Percentiles rank a stretch among this genome's conserved stretches.
Evolutionary conservation across 2,888 invertebrate genomes (phyloP).

Genomic region (Malacosoma neustria): DNA sequence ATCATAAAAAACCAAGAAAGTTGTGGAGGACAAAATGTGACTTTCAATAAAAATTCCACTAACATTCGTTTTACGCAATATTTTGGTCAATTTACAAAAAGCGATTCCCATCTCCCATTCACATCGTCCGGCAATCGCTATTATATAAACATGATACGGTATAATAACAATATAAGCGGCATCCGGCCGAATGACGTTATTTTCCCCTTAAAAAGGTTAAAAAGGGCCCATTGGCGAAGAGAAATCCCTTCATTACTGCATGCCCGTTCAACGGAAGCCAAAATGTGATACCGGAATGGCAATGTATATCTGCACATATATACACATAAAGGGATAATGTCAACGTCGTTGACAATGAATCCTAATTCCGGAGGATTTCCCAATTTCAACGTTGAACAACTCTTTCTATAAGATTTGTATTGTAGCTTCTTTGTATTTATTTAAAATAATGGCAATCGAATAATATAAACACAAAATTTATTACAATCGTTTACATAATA

Average conservation of each 20-base stretch:
- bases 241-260: slow-evolving; percentile 35
- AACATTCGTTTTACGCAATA: too few relatives aligned
- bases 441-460: too few relatives aligned
- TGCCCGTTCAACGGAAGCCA: slow-evolving; percentile 29
- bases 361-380: neutral
- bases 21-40: too few relatives aligned
- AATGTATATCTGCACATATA: neutral
- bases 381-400: too few relatives aligned
- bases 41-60: too few relatives aligned
- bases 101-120: neutral
- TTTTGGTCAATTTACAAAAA: neutral
- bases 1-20: too few relatives aligned
- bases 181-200: slow-evolving; percentile 37
- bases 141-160: slow-evolving; percentile 2
- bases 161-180: slow-evolving; percentile 38
- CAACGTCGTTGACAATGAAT: neutral
- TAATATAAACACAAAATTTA: too few relatives aligned
- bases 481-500: too few relatives aligned
- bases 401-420: too few relatives aligned
- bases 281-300: slow-evolving; percentile 7
- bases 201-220: slow-evolving; percentile 36
- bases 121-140: neutral
- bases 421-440: too few relatives aligned
- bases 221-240: slow-evolving; percentile 34
- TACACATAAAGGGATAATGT: neutral